Evolutionary conservation across 1,140 invertebrate species (phyloP).

Genomic region (Forficula auricularia): DNA sequence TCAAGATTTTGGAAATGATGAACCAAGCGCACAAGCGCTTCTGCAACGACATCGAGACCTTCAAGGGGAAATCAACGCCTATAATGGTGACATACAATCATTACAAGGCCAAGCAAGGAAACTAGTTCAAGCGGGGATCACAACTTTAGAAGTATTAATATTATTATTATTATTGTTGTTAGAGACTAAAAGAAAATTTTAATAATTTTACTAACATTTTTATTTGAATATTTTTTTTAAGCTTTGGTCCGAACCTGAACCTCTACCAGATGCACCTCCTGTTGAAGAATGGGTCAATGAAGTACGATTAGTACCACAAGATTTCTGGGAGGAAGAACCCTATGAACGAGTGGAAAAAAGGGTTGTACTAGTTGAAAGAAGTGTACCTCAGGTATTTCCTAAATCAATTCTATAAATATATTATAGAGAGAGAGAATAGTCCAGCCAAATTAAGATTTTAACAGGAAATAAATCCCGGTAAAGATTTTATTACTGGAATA

Average conservation of each 20-base stretch:
- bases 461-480: too few relatives aligned
- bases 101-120: conserved; percentile 70
- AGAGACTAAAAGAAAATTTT: neutral
- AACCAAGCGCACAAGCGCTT: conserved; percentile 70
- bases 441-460: too few relatives aligned
- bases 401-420: too few relatives aligned
- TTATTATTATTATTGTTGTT: conserved; percentile 6
- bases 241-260: conserved; percentile 46
- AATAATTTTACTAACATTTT: neutral
- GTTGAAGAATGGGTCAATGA: conserved; percentile 57
- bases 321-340: conserved; percentile 80
- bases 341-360: conserved; percentile 67
- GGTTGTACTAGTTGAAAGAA: conserved; percentile 66
- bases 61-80: conserved; percentile 81
- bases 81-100: conserved; percentile 71
- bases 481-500: too few relatives aligned
- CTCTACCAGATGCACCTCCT: conserved; percentile 40
- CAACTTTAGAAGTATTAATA: conserved; percentile 42
- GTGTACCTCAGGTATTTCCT: conserved; percentile 82
- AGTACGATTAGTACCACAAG: conserved; percentile 63
- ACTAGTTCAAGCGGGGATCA: conserved; percentile 60
- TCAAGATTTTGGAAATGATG: conserved; percentile 74
- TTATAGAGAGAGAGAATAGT: too few relatives aligned
- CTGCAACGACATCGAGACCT: conserved; percentile 72
- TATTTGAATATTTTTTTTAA: conserved; percentile 15